Conservation (phyloP, 2,113 vertebrate species). For the Haemorhous mexicanus region DNA sequence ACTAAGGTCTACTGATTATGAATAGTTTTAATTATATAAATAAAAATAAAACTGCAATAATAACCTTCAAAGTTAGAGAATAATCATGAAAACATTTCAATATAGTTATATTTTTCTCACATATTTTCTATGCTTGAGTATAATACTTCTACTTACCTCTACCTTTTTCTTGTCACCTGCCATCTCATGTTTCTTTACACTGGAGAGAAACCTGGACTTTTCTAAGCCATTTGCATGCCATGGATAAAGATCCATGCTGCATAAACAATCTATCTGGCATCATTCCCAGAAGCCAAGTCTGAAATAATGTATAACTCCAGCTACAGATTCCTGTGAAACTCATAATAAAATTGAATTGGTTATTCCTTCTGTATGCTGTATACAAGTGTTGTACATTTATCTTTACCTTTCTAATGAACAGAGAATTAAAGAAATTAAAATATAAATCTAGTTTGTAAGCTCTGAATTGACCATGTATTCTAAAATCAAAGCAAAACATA, state of each 20-base stretch:
- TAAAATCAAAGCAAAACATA: neutral
- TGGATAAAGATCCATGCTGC: slow-evolving; percentile 43
- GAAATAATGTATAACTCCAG: slow-evolving; percentile 6
- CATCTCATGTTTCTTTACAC: neutral
- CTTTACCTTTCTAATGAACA: slow-evolving; percentile 33
- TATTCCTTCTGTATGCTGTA: neutral
- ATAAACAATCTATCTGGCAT: slow-evolving; percentile 55
- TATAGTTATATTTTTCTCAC: neutral
- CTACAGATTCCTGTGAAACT: slow-evolving; percentile 22
- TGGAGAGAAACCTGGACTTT: slow-evolving; percentile 37
- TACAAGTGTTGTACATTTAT: slow-evolving; percentile 2
- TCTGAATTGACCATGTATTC: neutral
- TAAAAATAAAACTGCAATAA: neutral
- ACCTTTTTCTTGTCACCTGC: slow-evolving; percentile 7
- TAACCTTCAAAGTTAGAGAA: neutral
- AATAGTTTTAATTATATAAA: neutral
- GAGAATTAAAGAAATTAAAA: slow-evolving; percentile 45
- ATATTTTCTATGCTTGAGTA: neutral
- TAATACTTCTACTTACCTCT: neutral
- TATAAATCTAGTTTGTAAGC: neutral
- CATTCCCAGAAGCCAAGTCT: slow-evolving; percentile 16
- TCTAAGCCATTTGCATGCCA: slow-evolving; percentile 24
- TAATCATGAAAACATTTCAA: neutral
- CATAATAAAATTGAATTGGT: slow-evolving; percentile 40
- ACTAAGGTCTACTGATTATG: neutral